Evolutionary conservation across 2,888 invertebrate species (phyloP), one percentile per base, ranked within the genome.

Genomic region (Drosophila kambysellisi): DNA sequence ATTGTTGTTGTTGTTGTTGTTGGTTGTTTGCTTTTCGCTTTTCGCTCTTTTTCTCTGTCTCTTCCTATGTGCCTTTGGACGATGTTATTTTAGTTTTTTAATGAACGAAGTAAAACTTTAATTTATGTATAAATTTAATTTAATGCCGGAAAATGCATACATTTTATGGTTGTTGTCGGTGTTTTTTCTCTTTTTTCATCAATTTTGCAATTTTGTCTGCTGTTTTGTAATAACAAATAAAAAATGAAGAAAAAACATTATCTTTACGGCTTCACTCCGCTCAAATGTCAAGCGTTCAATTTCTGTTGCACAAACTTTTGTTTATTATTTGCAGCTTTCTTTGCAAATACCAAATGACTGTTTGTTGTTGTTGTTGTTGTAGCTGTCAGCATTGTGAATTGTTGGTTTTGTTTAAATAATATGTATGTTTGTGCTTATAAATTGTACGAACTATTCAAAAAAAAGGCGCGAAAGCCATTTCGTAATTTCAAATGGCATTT

Each of bases 61-160:
- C 50, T 69, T 66, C 58, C 74, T 72, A 57, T 81, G 56, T 81
- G 56, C 70, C 67, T 62, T 59, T 20, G 32, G 50, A 11, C 35
- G 9, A 43, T 67, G 51, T 41, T 43, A 37, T 48, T 64, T 75
- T 58, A 62, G 35, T 70, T 51, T 79, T 78, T 78, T 89, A 90
- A 90, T 91, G 85, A 90, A 89, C 91, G 88, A 89, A 85, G 90
- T 81, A 67, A 80, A 81, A 78, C 89, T 88, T 89, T 88, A 89
- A 89, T 89, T 89, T 90, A 90, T 91, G 91, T 83, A 91, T 82
- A 89, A 85, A 82, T 83, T 85, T 82, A 82, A 85, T 89, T 85
- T 87, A 88, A 87, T 83, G 88, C 88, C 87, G 91, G 90, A 88
- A 88, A 90, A 89, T 79, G 72, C 78, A 84, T 81, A 84, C 81